Base-by-base conservation (phyloP, 2,888 invertebrate species). In the Philaethria dido region DNA sequence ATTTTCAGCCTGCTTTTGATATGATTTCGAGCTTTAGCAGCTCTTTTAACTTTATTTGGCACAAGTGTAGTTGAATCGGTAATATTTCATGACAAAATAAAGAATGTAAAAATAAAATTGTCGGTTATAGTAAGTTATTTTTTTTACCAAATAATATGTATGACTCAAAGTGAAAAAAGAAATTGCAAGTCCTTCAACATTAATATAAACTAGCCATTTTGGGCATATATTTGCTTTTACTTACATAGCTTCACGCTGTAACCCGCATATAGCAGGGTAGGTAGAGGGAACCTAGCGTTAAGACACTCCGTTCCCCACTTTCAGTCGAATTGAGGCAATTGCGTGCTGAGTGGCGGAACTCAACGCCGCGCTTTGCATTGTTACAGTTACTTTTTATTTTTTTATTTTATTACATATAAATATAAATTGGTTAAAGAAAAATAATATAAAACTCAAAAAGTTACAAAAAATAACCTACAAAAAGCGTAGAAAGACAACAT, bases 1-100 rank as follows among this genome's bases (percentile, higher is more conserved):
- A 66, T 72, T 72, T 65, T 60, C 68, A 72, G 52, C 63, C 60
- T 68, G 65, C 39, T 61, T 60, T 64, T 66, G 62, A 54, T 62
- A 54, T 64, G 25, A 62, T 45, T 65, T 63, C 18, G 48, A 62
- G 22, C 36, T 33, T 39, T 57, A 4, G 55, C 22, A 55, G 36
- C 39, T 55, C 59, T 60, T 45, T 60, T 45, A 11, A 4, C 11
- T 45, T 45, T 60, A 45, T 45, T 60, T 60, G 29, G 4, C 2
- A 14, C 14, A 3, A 20, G 9, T 22, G 3, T 2, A 16, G n/a
- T 42, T 22, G 11, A 39, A 8, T 20, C 20, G 2, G 16, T 54
- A 13, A 18, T 36, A 36, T 36, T 54, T 48, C 6, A 5, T 14
- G 20, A 14, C 5, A 1, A 48, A 48, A 3, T 22, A 48, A 48